phyloP scores from a whole-genome alignment of 2,888 invertebrate species.

The Acanthopleura granulata region DNA sequence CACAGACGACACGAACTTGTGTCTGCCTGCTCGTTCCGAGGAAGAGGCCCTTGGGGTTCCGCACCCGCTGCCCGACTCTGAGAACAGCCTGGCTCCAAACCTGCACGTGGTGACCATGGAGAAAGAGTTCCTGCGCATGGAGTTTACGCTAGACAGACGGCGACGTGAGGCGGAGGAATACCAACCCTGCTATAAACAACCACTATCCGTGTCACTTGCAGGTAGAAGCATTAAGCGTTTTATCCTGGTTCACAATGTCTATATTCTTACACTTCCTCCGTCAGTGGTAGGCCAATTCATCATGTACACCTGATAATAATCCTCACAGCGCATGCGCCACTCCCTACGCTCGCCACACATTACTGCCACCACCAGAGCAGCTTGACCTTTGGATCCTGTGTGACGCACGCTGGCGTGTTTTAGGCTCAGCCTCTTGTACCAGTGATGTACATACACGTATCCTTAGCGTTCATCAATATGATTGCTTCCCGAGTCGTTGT shows the following conservation, averaged over 20 bases:
- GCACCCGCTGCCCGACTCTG: neutral
- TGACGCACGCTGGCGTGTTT: too few species aligned
- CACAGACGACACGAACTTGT: constrained; percentile 5
- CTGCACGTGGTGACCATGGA: neutral
- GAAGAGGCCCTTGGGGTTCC: constrained; percentile 4
- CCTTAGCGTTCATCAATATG: too few species aligned
- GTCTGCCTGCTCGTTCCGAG: neutral
- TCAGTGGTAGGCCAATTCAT: too few species aligned
- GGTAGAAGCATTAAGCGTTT: neutral
- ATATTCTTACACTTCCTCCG: neutral
- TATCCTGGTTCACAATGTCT: neutral
- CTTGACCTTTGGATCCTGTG: too few species aligned
- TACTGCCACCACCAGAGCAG: too few species aligned
- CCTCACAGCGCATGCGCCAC: too few species aligned
- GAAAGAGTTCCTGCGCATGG: neutral
- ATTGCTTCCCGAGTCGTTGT: too few species aligned
- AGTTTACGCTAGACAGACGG: neutral
- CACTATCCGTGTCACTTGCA: neutral
- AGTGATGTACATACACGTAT: too few species aligned
- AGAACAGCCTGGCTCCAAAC: constrained; percentile 4
- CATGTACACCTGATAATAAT: too few species aligned
- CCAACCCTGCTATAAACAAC: neutral
- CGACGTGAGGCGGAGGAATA: neutral
- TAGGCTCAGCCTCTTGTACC: too few species aligned
- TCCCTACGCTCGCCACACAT: too few species aligned